These are phyloP conservation scores for Toxostoma redivivum DNA, from an alignment of 2,113 vertebrate genomes.

Conservation along the genomic window DNA sequence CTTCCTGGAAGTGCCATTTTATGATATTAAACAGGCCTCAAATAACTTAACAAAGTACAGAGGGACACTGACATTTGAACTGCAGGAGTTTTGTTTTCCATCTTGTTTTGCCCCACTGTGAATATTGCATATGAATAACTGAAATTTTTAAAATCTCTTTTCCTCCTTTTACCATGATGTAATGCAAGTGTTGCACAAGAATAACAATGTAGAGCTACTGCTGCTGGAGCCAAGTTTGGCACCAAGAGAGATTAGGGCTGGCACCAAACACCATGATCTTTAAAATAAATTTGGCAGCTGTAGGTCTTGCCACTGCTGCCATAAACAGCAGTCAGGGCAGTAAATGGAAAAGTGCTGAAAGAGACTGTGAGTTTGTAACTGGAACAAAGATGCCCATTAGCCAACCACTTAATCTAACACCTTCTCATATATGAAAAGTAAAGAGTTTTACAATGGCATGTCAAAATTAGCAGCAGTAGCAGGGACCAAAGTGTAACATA, in stretches of 20 bases:
- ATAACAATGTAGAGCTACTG: conserved; percentile 19
- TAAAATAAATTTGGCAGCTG: conserved; percentile 32
- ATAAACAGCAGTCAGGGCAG: not conserved
- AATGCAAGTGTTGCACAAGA: conserved; percentile 35
- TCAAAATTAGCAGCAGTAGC: not conserved
- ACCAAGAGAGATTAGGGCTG: conserved; percentile 18
- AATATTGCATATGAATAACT: conserved; percentile 15
- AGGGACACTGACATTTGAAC: conserved; percentile 23
- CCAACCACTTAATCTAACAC: conserved; percentile 29
- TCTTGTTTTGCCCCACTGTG: not conserved
- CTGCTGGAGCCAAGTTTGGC: conserved; percentile 21
- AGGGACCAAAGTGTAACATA: not conserved
- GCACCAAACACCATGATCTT: conserved; percentile 5
- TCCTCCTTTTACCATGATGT: conserved; percentile 36
- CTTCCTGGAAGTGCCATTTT: not conserved
- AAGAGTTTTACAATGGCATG: not conserved
- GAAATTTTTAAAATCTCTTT: conserved; percentile 45
- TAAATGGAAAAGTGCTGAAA: conserved; percentile 29
- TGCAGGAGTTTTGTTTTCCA: not conserved
- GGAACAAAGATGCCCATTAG: conserved; percentile 10
- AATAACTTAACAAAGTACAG: not conserved
- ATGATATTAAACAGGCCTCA: not conserved
- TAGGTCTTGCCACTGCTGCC: not conserved
- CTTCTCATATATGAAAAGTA: conserved; percentile 2
- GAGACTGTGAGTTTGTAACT: not conserved